Evolutionary conservation across 2,113 vertebrate species (phyloP).

Genomic region (Formicarius rufipectus): DNA sequence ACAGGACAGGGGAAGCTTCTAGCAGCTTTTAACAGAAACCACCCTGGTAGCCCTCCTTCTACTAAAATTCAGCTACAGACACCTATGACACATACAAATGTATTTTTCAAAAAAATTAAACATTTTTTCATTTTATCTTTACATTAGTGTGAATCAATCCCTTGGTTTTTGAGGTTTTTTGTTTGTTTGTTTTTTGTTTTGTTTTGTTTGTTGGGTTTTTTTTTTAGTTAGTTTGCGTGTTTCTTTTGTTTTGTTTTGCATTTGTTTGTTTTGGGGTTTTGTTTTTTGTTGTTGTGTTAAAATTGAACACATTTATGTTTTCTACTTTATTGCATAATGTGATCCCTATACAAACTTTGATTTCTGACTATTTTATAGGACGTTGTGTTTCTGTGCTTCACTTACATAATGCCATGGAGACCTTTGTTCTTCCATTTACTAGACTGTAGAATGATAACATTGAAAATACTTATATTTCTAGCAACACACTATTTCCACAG

Average conservation of each 20-base stretch:
- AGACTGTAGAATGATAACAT: not conserved
- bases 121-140: not conserved
- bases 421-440: not conserved
- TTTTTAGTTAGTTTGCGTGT: no score
- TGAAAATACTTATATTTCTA: not conserved
- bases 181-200: not conserved
- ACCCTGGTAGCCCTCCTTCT: no score
- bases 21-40: no score
- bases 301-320: not conserved
- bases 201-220: not conserved
- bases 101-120: not conserved
- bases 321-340: not conserved
- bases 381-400: not conserved
- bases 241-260: not conserved
- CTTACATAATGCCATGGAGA: not conserved
- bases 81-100: no score
- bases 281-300: not conserved
- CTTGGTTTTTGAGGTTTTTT: accelerated
- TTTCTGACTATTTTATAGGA: not conserved
- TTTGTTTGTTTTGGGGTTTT: not conserved
- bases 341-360: not conserved
- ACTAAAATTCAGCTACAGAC: no score
- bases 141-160: not conserved
- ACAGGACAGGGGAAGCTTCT: no score
- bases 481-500: not conserved